A percentile compares a stretch with the other conserved stretches of the same genome.
Conservation (phyloP, 2,113 vertebrate genomes). For the Peromyscus leucopus region DNA sequence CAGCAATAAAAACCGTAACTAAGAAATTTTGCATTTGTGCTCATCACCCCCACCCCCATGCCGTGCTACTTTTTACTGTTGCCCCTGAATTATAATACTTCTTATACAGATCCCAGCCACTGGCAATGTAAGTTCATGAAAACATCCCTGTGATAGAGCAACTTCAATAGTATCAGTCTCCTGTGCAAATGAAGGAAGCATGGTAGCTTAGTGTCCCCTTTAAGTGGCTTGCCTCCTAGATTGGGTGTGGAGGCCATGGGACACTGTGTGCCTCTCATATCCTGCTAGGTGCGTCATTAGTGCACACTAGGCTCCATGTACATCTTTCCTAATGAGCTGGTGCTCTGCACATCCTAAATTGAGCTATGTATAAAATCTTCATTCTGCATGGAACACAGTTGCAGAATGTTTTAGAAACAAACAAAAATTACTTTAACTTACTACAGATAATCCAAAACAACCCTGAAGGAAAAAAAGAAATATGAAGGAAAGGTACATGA, state of each 20-base stretch:
- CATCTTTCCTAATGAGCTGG: neutral
- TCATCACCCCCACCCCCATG: neutral
- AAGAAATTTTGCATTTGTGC: neutral
- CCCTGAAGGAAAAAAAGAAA: too few species aligned
- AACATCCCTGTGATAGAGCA: neutral
- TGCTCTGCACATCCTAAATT: neutral
- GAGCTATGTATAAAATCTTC: neutral
- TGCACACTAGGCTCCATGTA: neutral
- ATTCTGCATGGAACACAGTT: neutral
- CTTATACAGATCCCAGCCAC: neutral
- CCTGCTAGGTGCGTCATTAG: neutral
- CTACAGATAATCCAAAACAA: neutral
- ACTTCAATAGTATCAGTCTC: neutral
- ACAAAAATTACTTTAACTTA: neutral
- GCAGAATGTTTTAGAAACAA: neutral
- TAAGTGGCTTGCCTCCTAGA: neutral
- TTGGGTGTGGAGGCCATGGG: neutral
- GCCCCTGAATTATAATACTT: neutral
- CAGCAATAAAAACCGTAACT: too few species aligned
- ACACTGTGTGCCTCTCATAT: neutral
- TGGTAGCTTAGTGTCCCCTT: neutral
- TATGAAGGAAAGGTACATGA: too few species aligned
- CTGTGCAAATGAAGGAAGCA: neutral
- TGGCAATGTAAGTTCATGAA: neutral
- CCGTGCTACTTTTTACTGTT: neutral